A percentile compares a stretch with the other conserved stretches of the same genome.
phyloP scores from a whole-genome alignment of 2,888 invertebrate genomes.

The Cylindroiulus punctatus region DNA sequence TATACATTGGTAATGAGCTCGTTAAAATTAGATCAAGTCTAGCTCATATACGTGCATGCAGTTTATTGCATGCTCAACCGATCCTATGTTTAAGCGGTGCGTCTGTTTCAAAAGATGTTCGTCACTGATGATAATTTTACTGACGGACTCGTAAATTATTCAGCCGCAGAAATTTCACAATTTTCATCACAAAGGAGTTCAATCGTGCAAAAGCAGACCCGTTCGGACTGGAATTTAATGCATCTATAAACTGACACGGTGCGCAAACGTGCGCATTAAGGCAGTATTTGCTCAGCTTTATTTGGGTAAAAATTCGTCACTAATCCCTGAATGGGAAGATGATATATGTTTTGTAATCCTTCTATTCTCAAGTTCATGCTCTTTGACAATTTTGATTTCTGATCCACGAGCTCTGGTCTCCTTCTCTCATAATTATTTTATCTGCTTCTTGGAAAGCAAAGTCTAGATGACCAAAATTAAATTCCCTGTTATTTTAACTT shows the following conservation, averaged over 20 bases:
- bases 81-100: neutral
- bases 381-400: no score
- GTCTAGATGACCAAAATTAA: no score
- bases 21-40: slow-evolving; percentile 22
- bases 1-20: slow-evolving; percentile 42
- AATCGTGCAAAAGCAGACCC: neutral
- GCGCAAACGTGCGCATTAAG: neutral
- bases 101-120: neutral
- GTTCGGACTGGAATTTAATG: neutral
- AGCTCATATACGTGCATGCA: neutral
- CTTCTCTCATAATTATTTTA: no score
- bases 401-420: no score
- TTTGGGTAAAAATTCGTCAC: neutral
- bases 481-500: no score
- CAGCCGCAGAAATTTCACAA: neutral
- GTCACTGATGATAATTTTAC: slow-evolving; percentile 16
- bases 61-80: neutral
- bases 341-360: no score
- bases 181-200: neutral
- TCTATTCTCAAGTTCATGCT: no score
- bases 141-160: slow-evolving; percentile 29
- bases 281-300: slow-evolving; percentile 4
- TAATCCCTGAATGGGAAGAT: neutral
- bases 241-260: neutral
- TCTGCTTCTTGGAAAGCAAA: no score